These are phyloP conservation scores for Tangachromis dhanisi DNA, from an alignment of 2,113 vertebrate species.

Conservation along the genomic window DNA sequence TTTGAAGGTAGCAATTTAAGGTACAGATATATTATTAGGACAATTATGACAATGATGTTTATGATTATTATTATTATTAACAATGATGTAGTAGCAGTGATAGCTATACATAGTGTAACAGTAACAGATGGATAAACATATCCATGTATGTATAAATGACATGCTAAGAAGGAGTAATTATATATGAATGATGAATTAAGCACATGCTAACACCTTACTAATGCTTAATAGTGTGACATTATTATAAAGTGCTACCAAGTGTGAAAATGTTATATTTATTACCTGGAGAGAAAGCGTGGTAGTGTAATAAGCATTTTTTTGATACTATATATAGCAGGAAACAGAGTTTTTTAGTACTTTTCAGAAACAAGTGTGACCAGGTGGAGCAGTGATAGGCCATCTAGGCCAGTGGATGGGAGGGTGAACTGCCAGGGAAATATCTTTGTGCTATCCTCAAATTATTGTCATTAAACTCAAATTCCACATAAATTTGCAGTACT, in stretches of 20 bases:
- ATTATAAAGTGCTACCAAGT: background rate
- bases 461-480: background rate
- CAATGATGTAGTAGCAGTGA: background rate
- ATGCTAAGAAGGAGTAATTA: background rate
- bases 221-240: background rate
- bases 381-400: background rate
- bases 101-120: background rate
- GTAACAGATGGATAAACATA: background rate
- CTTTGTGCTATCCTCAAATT: background rate
- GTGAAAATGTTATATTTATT: background rate
- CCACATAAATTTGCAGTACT: background rate
- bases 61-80: background rate
- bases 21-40: background rate
- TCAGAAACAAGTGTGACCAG: background rate
- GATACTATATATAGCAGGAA: background rate
- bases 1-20: background rate
- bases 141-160: background rate
- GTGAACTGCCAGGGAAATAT: background rate
- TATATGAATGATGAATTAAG: background rate
- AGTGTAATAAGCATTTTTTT: background rate
- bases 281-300: background rate
- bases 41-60: background rate
- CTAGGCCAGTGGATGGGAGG: background rate
- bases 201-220: background rate
- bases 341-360: background rate